phyloP scores from a whole-genome alignment of 2,888 invertebrate genomes.

The Choreutis nemorana region DNA sequence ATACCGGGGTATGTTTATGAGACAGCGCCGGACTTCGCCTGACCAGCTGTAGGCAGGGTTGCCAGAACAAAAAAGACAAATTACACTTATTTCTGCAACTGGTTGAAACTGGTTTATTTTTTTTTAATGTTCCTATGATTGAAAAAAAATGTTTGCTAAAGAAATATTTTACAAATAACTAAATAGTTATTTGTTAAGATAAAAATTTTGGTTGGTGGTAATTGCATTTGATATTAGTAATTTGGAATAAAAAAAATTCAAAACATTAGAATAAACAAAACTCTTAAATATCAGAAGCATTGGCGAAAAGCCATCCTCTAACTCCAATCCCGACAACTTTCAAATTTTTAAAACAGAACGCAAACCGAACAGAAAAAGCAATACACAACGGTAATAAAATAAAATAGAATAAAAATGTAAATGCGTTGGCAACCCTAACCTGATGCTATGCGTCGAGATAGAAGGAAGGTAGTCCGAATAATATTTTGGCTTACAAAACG shows the following conservation, averaged over 20 bases:
- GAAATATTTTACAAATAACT: not conserved
- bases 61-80: too few relatives aligned
- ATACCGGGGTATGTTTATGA: slow-evolving; percentile 63
- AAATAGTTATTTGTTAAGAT: too few relatives aligned
- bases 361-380: slow-evolving; percentile 15
- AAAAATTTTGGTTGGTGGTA: too few relatives aligned
- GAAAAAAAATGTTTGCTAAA: not conserved
- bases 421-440: slow-evolving; percentile 48
- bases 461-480: slow-evolving; percentile 59
- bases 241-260: too few relatives aligned
- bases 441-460: slow-evolving; percentile 30
- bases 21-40: slow-evolving; percentile 38
- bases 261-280: too few relatives aligned
- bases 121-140: too few relatives aligned
- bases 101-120: too few relatives aligned
- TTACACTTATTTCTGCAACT: too few relatives aligned
- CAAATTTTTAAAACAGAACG: not conserved
- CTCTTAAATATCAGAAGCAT: not conserved
- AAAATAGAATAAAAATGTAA: slow-evolving; percentile 52
- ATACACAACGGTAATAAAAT: slow-evolving; percentile 19
- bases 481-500: slow-evolving; percentile 65
- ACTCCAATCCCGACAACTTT: not conserved
- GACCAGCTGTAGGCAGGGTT: slow-evolving; percentile 37
- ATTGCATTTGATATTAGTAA: too few relatives aligned
- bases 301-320: too few relatives aligned